phyloP scores from a whole-genome alignment of 2,113 vertebrate genomes.

The Pseudopipra pipra region DNA sequence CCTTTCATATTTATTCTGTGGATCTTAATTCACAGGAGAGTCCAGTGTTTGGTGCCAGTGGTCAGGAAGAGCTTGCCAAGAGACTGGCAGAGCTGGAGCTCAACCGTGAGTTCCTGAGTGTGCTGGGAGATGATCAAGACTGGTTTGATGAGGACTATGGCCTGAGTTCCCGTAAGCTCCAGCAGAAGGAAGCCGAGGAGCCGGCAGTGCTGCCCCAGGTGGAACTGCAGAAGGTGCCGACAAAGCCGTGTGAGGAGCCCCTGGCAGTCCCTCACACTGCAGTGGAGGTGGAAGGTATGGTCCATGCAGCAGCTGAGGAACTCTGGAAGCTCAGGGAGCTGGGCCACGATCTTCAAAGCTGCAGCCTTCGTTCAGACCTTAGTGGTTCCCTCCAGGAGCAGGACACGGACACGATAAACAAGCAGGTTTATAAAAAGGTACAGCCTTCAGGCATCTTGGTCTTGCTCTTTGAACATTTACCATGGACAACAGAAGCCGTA shows the following conservation, averaged over 20 bases:
- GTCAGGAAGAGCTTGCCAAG: constrained; percentile 92
- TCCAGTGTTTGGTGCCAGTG: constrained; percentile 87
- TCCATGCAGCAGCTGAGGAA: constrained; percentile 81
- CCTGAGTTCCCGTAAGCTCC: constrained; percentile 85
- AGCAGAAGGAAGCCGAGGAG: constrained; percentile 81
- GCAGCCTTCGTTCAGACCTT: constrained; percentile 71
- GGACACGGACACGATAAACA: constrained; percentile 79
- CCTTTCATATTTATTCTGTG: neutral
- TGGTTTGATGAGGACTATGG: constrained; percentile 99
- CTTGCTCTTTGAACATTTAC: neutral
- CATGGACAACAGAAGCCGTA: neutral
- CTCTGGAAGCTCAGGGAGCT: constrained; percentile 88
- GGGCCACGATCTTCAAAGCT: constrained; percentile 70
- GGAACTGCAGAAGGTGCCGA: constrained; percentile 74
- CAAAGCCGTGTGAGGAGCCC: constrained; percentile 82
- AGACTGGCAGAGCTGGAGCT: constrained; percentile 91
- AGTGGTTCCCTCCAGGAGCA: constrained; percentile 63
- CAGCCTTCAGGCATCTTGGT: neutral
- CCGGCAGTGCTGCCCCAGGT: constrained; percentile 72
- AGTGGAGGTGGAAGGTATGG: constrained; percentile 86
- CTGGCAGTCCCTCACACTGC: constrained; percentile 89
- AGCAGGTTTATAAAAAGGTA: constrained; percentile 90
- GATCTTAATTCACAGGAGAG: constrained; percentile 79
- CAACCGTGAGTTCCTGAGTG: constrained; percentile 85
- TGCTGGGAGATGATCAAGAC: constrained; percentile 91